Percentiles rank a stretch among this genome's conserved stretches.
Evolutionary conservation across 2,888 invertebrate genomes (phyloP).

Genomic region (Drosophila birchii): DNA sequence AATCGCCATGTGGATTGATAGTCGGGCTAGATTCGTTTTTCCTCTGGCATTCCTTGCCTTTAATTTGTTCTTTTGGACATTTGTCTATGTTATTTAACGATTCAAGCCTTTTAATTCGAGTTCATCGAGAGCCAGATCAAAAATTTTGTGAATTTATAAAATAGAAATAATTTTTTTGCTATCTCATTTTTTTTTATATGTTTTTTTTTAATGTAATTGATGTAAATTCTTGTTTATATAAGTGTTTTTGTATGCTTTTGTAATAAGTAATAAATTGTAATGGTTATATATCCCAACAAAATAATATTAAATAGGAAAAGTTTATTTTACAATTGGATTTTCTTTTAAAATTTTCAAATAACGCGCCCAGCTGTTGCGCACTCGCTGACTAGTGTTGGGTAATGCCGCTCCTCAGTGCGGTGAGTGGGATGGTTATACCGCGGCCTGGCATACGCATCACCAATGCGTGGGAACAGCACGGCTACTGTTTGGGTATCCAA

Average conservation of each 20-base stretch:
- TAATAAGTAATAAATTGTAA: background rate
- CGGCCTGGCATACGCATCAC: background rate
- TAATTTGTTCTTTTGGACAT: slow-evolving; percentile 92
- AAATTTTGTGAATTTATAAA: background rate
- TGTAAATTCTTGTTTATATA: background rate
- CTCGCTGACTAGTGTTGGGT: slow-evolving; percentile 41
- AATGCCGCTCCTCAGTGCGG: background rate
- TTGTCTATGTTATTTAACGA: slow-evolving; percentile 86
- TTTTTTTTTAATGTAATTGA: background rate
- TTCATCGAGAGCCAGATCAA: background rate
- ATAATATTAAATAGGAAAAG: too few relatives aligned
- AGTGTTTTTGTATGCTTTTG: slow-evolving; percentile 2
- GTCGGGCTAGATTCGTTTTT: slow-evolving; percentile 90
- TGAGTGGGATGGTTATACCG: background rate
- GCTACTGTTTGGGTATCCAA: slow-evolving; percentile 24
- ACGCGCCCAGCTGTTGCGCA: slow-evolving; percentile 43
- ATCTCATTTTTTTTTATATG: background rate
- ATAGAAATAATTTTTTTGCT: background rate
- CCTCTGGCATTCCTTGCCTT: slow-evolving; percentile 92
- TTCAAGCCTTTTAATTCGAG: background rate
- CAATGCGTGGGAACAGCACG: slow-evolving; percentile 45
- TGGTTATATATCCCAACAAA: background rate
- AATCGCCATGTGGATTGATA: slow-evolving; percentile 94
- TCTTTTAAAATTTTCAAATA: slow-evolving; percentile 35
- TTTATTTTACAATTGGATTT: background rate